Evolutionary conservation across 2,888 invertebrate species (phyloP).

Genomic region (Lochmaea crataegi): DNA sequence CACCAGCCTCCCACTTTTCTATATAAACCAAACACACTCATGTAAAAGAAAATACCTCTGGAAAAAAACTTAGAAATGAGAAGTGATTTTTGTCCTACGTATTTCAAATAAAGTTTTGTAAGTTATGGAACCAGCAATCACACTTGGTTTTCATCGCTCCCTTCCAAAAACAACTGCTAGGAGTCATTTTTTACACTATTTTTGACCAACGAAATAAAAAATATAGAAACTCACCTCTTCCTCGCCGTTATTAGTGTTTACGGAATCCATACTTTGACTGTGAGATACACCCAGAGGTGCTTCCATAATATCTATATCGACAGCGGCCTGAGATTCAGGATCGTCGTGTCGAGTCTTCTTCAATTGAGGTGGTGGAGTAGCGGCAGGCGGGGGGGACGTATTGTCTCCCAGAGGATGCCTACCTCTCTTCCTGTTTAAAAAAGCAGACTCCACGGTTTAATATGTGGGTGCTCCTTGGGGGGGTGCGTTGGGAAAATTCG

Average conservation of each 20-base stretch:
- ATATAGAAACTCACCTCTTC: conserved; percentile 84
- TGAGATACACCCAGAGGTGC: conserved; percentile 80
- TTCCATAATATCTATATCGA: conserved; percentile 69
- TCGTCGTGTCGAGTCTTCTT: conserved; percentile 64
- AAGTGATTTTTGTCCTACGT: too few species aligned
- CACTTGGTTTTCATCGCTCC: background rate
- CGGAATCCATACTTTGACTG: conserved; percentile 98
- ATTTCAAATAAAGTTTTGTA: too few species aligned
- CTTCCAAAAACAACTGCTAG: too few species aligned
- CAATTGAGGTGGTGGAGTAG: conserved; percentile 61
- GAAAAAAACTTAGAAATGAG: too few species aligned
- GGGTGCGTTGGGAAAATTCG: conserved; percentile 19
- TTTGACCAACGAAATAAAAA: too few species aligned
- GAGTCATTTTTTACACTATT: too few species aligned
- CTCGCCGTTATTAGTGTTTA: conserved; percentile 94
- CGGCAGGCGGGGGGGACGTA: conserved; percentile 50
- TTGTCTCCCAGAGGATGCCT: conserved; percentile 65
- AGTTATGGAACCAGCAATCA: background rate
- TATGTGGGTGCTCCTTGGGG: conserved; percentile 50
- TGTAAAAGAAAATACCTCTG: too few species aligned
- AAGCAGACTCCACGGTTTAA: conserved; percentile 66
- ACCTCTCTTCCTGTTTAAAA: conserved; percentile 65
- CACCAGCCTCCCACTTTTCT: too few species aligned
- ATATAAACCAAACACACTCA: too few species aligned
- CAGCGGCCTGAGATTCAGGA: conserved; percentile 53